Base-by-base conservation (phyloP, 2,888 invertebrate genomes). In the Acleris holmiana region DNA sequence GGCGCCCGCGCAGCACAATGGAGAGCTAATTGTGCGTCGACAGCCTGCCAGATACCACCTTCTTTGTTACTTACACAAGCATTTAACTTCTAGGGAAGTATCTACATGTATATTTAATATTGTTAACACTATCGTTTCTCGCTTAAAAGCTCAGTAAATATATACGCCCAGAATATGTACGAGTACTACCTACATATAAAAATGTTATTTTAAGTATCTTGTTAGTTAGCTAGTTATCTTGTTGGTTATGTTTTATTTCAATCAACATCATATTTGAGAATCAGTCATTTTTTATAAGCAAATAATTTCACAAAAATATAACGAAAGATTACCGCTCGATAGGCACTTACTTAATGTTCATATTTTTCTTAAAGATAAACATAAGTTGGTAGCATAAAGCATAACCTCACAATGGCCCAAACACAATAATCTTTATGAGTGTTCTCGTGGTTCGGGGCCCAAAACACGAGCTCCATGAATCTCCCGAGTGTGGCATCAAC, bases 11-110 rank as follows among this genome's bases (percentile, higher is more conserved):
- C 70, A 71, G 68, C 77, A 89, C 89, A 89, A 91, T 90, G 80
- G 85, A 77, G 73, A 72, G 85, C 88, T 91, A 91, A 92, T 92
- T 91, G 89, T 90, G 83, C 88, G 89, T 83, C 86, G 90, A 91
- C 90, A 90, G 82, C 61, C 66, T 50, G 75, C 76, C 79, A 79
- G 80, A 83, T 76, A 83, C 82, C 77, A 56, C 77, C 77, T 76
- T 77, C 76, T 80, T 83, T 84, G 84, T 84, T 84, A 78, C 75
- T 73, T 69, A 72, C 71, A 68, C 51, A 53, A 55, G 54, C 53
- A 70, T 73, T 72, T 78, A 73, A 74, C 76, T 75, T 76, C 77
- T 73, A 40, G 44, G 47, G 2, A 47, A 44, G 55, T n/a, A n/a
- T 21, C 54, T 54, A 44, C 55, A 44, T 55, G 23, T 41, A 17